A percentile compares a stretch with the other conserved stretches of the same genome.
Evolutionary conservation across 2,888 invertebrate species (phyloP).

Genomic region (Congeria kusceri): DNA sequence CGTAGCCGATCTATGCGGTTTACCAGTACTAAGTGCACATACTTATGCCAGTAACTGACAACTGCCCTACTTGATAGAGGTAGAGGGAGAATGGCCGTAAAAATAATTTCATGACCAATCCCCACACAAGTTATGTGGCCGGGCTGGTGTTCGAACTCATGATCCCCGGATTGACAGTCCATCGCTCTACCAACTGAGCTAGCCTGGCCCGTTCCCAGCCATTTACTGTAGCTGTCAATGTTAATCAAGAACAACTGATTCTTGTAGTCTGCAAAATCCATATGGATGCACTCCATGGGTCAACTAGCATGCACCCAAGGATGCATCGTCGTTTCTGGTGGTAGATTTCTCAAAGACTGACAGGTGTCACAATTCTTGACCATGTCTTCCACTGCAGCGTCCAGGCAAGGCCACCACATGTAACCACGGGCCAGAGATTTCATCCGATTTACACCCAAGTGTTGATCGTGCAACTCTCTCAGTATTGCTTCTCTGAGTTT

Average conservation of each 20-base stretch:
- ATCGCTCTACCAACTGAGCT: no score
- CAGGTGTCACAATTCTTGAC: conserved; percentile 41
- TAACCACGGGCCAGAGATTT: conserved; percentile 31
- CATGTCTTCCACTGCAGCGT: conserved; percentile 30
- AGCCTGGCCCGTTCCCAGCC: no score
- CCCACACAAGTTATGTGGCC: no score
- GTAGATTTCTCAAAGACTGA: conserved; percentile 18
- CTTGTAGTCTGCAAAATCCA: conserved; percentile 47
- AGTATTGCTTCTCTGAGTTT: neutral
- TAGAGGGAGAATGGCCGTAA: no score
- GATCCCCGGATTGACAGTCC: no score
- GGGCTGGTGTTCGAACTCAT: no score
- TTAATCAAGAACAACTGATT: conserved; percentile 40
- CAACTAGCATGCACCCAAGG: conserved; percentile 39
- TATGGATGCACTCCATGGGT: conserved; percentile 46
- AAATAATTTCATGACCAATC: no score
- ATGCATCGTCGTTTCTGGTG: conserved; percentile 38
- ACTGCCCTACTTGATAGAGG: no score
- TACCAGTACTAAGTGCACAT: no score
- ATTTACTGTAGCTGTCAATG: conserved; percentile 48
- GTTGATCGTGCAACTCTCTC: conserved; percentile 13
- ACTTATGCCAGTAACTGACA: no score
- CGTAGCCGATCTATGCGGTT: no score
- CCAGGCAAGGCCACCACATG: conserved; percentile 46
- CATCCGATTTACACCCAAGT: conserved; percentile 12